Base-by-base conservation (phyloP, 2,888 invertebrate species). In the Folsomia manolachei region DNA sequence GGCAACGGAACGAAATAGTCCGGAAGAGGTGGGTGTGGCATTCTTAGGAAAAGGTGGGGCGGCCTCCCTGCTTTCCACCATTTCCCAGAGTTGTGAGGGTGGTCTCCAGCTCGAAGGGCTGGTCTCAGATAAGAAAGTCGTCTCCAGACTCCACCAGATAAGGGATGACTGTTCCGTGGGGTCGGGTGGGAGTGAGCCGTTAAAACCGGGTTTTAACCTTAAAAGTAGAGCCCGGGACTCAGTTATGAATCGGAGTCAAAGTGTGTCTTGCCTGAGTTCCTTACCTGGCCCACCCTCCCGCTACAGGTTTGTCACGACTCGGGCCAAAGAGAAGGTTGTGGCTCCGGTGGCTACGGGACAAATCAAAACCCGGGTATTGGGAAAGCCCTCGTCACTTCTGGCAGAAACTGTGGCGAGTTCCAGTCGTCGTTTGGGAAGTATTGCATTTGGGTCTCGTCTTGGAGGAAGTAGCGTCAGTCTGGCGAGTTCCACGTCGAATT, bases 391-490 rank as follows among this genome's bases (percentile, higher is more conserved):
- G 7, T 39, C 39, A 39, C 7, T 39, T 14, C 14, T 39, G 39
- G 39, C 39, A 9, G 39, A 39, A 4, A 39, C 39, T 4, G 39
- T 39, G 39, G 39, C 39, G 7, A 39, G 39, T 39, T 39, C 39
- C 7, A 39, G 39, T 39, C 39, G 39, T 39, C 39, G 39, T 39
- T 9, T 39, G 4, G 39, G 7, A 9, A 9, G 7, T 4, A 14
- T 9, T 14, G 39, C 39, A 4, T 39, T 39, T 9, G 4, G 4
- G 4, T 39, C 39, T 39, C 39, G 39, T 39, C 39, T 39, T 14
- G 39, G 39, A 24, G 74, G 74, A 25, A 74, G 74, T 52, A 72
- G 70, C 11, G 9, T 69, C 21, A 75, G 75, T 65, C 56, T 75
- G 62, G 75, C 75, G 11, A 70, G 70, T 4, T 51, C 69, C 9